A percentile compares a stretch with the other conserved stretches of the same genome.
phyloP scores from a whole-genome alignment of 2,888 invertebrate species.

The Stictocephala bisonia region DNA sequence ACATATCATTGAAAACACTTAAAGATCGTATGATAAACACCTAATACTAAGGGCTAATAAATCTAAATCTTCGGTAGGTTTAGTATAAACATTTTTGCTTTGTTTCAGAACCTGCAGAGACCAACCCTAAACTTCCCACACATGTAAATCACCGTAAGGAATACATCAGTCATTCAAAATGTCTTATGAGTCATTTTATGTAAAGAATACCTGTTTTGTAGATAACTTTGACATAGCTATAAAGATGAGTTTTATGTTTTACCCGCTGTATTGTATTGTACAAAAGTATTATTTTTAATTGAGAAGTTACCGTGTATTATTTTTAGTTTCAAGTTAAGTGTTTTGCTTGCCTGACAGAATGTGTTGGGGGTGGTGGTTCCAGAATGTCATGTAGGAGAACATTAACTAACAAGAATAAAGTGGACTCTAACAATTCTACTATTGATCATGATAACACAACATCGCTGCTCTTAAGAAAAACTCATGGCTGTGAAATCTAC shows the following conservation, averaged over 20 bases:
- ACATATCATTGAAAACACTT: no score
- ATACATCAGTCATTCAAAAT: conserved; percentile 17
- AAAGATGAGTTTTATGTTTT: not conserved
- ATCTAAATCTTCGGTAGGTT: no score
- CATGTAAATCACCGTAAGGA: conserved; percentile 1
- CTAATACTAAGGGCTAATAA: no score
- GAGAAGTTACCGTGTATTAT: conserved; percentile 4
- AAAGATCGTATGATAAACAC: no score
- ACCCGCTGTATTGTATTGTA: not conserved
- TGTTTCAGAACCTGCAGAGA: conserved; percentile 17
- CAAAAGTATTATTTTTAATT: conserved; percentile 6
- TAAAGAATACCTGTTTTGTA: not conserved
- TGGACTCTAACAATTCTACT: conserved; percentile 6
- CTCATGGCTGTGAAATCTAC: conserved; percentile 24
- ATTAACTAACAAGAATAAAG: not conserved
- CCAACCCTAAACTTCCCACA: not conserved
- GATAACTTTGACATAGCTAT: not conserved
- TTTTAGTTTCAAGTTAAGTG: conserved; percentile 17
- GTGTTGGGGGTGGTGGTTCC: not conserved
- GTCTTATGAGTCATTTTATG: conserved; percentile 14
- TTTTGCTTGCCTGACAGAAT: conserved; percentile 26
- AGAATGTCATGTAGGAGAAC: not conserved
- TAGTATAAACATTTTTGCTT: not conserved
- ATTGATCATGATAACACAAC: not conserved
- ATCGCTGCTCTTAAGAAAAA: conserved; percentile 3